Percentiles rank a stretch among this genome's conserved stretches.
Conservation (phyloP, 2,888 invertebrate species). For the Drosophila vallismaia region DNA sequence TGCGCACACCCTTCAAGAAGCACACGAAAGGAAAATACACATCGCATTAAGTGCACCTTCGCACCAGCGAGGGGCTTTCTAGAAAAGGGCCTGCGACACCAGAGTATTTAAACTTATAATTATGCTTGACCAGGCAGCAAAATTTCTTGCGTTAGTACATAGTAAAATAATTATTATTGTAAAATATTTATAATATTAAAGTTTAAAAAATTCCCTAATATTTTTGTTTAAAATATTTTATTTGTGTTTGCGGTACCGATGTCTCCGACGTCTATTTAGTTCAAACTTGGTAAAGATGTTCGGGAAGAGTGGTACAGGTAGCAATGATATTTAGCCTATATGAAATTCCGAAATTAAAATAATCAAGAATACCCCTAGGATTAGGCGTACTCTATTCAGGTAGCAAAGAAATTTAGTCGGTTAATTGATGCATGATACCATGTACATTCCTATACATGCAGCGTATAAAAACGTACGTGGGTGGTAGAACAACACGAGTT, state of each 20-base stretch:
- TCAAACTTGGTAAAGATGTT: too few relatives aligned
- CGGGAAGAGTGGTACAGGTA: too few relatives aligned
- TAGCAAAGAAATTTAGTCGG: too few relatives aligned
- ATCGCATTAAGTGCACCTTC: constrained; percentile 18
- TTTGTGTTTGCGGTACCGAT: too few relatives aligned
- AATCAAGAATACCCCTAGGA: too few relatives aligned
- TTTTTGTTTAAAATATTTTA: too few relatives aligned
- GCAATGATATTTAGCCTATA: too few relatives aligned
- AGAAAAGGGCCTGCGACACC: constrained; percentile 76
- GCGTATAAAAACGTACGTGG: neutral
- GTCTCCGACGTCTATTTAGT: too few relatives aligned
- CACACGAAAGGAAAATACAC: constrained; percentile 39
- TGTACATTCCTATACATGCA: neutral
- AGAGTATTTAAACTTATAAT: constrained; percentile 78
- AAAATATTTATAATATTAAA: neutral
- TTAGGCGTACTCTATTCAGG: too few relatives aligned
- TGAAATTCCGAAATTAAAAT: too few relatives aligned
- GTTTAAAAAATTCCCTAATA: too few relatives aligned
- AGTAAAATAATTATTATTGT: neutral
- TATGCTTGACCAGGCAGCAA: neutral
- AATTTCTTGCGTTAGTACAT: neutral
- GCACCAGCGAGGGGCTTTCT: constrained; percentile 67
- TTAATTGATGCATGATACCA: too few relatives aligned
- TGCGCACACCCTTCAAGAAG: constrained; percentile 38
- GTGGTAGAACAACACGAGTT: neutral